Base-by-base conservation (phyloP, 2,888 invertebrate species). In the Cephus pulcher region DNA sequence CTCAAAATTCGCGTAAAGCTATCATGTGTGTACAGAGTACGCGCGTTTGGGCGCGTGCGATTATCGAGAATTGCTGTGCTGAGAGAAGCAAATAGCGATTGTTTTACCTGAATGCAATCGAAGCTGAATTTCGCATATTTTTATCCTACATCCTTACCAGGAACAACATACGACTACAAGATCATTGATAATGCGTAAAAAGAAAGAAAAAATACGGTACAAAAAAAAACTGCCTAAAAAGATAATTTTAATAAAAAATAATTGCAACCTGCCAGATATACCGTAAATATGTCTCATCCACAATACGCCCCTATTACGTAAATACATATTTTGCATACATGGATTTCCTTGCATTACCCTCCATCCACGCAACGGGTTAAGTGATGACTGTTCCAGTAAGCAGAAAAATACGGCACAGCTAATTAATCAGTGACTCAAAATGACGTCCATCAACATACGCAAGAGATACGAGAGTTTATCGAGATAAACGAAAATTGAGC, bases 281-380 rank as follows among this genome's bases (percentile, higher is more conserved):
- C 56, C 56, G 23, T 23, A 56, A 56, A 56, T 9, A 6, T 15
- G 6, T 56, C 23, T 23, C 23, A 56, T 56, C 23, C 56, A 56
- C 23, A 56, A 56, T 23, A 56, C 6, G 23, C 6, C 23, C 23
- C 4, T 6, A 23, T 56, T 56, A 56, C 56, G 56, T 23, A 56
- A 15, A 9, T 56, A 56, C 56, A 56, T 56, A 56, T 56, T 78
- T 81, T 79, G 76, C 75, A 76, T 77, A 74, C 73, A 75, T 92
- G 35, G 91, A 86, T 75, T 85, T 89, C 0, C 88, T 93, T 34
- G 89, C 91, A n/a, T 89, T 84, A 40, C 89, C 90, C 23, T 87
- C 92, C 30, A 90, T 92, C 79, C 92, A 91, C 56, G 11, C 35
- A 40, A 69, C 30, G 32, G 75, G 76, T 85, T 84, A 86, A 86